Percentiles rank a stretch among this genome's conserved stretches.
phyloP scores from a whole-genome alignment of 2,113 vertebrate species.

The Natator depressus region DNA sequence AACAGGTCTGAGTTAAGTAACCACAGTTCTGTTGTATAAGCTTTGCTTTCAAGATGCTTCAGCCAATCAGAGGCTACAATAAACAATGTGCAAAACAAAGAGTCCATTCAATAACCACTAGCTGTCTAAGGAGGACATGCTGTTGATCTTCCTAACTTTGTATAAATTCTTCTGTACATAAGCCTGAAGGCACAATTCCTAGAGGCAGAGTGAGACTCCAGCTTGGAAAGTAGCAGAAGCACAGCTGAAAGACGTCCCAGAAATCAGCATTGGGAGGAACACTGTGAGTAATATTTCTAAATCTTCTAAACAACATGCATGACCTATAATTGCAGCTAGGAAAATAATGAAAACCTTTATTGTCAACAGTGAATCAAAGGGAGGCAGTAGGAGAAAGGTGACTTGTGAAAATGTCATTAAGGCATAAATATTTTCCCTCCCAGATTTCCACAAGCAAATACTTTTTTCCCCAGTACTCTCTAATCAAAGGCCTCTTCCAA shows the following conservation, averaged over 20 bases:
- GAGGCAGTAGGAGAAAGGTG: background rate
- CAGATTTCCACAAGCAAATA: rapidly evolving
- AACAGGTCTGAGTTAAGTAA: conserved; percentile 62
- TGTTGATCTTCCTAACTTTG: background rate
- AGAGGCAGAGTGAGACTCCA: background rate
- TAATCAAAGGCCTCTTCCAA: background rate
- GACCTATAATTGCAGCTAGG: background rate
- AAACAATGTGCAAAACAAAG: background rate
- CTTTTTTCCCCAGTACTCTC: background rate
- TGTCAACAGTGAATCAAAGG: background rate
- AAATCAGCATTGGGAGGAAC: background rate
- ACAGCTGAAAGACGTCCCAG: background rate
- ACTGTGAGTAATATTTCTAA: conserved; percentile 51
- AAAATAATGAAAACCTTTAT: background rate
- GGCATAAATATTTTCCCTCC: conserved; percentile 2
- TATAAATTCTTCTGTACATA: background rate
- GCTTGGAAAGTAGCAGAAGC: background rate
- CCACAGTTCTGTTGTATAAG: conserved; percentile 55
- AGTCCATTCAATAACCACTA: background rate
- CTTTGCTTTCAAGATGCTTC: conserved; percentile 42
- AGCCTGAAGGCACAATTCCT: rapidly evolving
- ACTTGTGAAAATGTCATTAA: background rate
- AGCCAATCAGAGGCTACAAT: conserved; percentile 23
- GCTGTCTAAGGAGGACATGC: background rate
- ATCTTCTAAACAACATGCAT: conserved; percentile 16